Conservation (phyloP, 1,140 invertebrate species). For the Eciton burchellii region DNA sequence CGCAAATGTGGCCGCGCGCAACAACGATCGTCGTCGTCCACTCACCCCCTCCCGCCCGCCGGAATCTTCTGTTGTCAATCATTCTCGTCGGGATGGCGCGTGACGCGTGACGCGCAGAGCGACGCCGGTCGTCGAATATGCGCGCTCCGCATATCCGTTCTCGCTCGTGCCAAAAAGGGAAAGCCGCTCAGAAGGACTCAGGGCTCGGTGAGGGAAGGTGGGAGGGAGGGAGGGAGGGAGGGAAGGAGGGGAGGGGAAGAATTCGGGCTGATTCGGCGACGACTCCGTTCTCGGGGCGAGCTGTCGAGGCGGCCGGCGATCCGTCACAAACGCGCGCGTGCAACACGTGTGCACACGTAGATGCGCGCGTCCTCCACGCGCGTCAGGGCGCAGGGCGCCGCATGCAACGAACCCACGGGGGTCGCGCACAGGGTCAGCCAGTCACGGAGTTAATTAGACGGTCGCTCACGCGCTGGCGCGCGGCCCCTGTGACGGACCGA, state of each 20-base stretch:
- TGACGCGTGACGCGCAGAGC: conserved; percentile 31
- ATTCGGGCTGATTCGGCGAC: conserved; percentile 74
- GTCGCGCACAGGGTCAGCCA: conserved; percentile 82
- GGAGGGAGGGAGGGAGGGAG: too few relatives aligned
- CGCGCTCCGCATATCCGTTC: background rate
- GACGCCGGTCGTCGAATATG: conserved; percentile 31
- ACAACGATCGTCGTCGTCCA: too few relatives aligned
- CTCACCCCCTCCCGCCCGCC: too few relatives aligned
- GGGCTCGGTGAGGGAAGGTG: too few relatives aligned
- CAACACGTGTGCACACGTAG: conserved; percentile 68
- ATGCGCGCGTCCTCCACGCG: conserved; percentile 41
- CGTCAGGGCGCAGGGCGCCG: conserved; percentile 69
- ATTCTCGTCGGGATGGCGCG: conserved; percentile 34
- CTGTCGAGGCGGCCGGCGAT: conserved; percentile 31
- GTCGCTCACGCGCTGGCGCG: conserved; percentile 76
- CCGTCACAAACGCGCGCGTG: conserved; percentile 65
- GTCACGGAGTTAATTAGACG: conserved; percentile 86
- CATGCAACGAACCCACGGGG: conserved; percentile 73
- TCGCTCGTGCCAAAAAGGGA: too few relatives aligned
- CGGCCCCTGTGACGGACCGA: conserved; percentile 69
- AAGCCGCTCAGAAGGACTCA: too few relatives aligned
- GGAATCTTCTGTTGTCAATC: conserved; percentile 67
- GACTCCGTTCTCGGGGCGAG: conserved; percentile 75
- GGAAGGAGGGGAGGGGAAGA: too few relatives aligned
- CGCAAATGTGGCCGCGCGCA: too few relatives aligned